A percentile compares a stretch with the other conserved stretches of the same genome.
Evolutionary conservation across 1,140 invertebrate species (phyloP).

Genomic region (Ganaspis sp.): DNA sequence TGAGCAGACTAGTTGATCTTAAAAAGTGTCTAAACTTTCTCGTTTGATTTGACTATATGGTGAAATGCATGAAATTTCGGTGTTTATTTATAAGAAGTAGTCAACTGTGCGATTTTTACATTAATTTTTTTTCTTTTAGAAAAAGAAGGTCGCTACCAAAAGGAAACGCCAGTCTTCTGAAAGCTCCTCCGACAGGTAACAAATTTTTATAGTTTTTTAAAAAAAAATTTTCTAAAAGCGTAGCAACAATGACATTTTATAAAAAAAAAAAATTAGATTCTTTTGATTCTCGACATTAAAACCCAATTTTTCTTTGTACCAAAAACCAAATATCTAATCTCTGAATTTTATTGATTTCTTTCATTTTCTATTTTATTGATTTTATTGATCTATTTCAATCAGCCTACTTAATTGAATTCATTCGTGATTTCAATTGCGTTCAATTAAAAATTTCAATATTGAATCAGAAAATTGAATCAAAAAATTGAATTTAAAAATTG

Average conservation of each 20-base stretch:
- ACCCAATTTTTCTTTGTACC: too few relatives aligned
- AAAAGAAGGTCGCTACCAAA: slow-evolving; percentile 69
- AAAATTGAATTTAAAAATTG: too few relatives aligned
- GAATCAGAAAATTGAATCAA: too few relatives aligned
- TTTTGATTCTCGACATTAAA: too few relatives aligned
- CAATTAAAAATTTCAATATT: too few relatives aligned
- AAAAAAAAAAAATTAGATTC: background rate
- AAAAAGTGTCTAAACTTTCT: slow-evolving; percentile 54
- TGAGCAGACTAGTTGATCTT: slow-evolving; percentile 56
- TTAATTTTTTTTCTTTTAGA: slow-evolving; percentile 68
- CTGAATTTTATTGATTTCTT: too few relatives aligned
- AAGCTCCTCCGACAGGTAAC: slow-evolving; percentile 68
- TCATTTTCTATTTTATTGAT: too few relatives aligned
- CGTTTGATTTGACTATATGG: slow-evolving; percentile 53
- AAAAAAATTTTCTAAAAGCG: background rate
- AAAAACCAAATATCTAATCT: too few relatives aligned
- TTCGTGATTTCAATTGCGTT: too few relatives aligned
- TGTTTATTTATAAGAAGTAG: slow-evolving; percentile 55
- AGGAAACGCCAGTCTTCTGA: slow-evolving; percentile 69
- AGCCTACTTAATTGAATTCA: too few relatives aligned
- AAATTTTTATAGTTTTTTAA: background rate
- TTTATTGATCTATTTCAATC: too few relatives aligned
- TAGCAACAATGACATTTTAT: too few relatives aligned
- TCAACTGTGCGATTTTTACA: background rate
- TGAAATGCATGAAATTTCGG: slow-evolving; percentile 65